Evolutionary conservation across 2,888 invertebrate genomes (phyloP), one percentile per base, ranked within the genome.

Genomic region (Rhagophthalmus giganteus): DNA sequence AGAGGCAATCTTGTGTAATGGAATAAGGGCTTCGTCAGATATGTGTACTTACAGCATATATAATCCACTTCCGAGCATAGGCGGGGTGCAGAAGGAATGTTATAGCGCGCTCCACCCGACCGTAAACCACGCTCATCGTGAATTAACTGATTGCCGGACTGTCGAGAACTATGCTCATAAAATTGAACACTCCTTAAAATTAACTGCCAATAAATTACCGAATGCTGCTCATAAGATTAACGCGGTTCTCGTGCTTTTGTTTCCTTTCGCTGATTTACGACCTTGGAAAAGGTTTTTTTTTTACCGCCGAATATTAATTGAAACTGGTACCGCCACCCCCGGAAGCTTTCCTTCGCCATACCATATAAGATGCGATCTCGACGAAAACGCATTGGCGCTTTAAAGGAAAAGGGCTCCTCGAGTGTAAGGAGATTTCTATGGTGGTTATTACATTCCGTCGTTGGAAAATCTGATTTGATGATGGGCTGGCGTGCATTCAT

Each of bases 161-260:
- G 62, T 61, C 63, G 59, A 59, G 59, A 60, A 60, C 57, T 60
- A 60, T 58, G 64, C 64, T 67, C 69, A 68, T 69, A 70, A 70
- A 70, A 69, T 70, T 65, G 72, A 73, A 70, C 72, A 70, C 72
- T 71, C 71, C 71, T 71, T 69, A 69, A 70, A 73, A 73, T 72
- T 73, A 73, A 72, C 70, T 66, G 69, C 64, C 70, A 69, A 73
- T 73, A 73, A 73, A 73, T 73, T 71, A 71, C 68, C 64, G 51
- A 61, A 59, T 60, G 61, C 60, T 59, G 55, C 61, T 63, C 61
- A 52, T 50, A 59, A 60, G 67, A 67, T 68, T 68, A 69, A 64
- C 67, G 65, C 65, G 61, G 65, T 65, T 63, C 61, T 59, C 58
- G 46, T 46, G 57, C 55, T 58, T 57, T 59, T 59, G 57, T 56